Evolutionary conservation across 2,113 vertebrate species (phyloP), one percentile per base, ranked within the genome.

Genomic region (Cercocebus atys): DNA sequence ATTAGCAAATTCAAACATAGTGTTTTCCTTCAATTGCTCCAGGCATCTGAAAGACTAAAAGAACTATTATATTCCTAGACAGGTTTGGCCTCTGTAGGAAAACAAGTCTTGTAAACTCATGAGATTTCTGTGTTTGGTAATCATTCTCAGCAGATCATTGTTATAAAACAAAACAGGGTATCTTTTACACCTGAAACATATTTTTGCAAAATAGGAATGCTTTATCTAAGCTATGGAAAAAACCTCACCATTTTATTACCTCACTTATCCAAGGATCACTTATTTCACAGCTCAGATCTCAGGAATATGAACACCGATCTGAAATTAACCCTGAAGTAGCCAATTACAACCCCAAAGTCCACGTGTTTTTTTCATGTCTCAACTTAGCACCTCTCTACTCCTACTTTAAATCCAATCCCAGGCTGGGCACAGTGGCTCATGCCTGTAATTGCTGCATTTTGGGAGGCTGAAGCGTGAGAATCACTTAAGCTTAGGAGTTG

Each of bases 21-120:
- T 45, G 47, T 35, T 83, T 95, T 95, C 38, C 20, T 95, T 87
- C 93, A 30, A 70, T 96, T 93, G 92, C 79, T 94, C 90, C 64
- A 47, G 52, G 61, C 70, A 87, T 75, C 95, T 85, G 80, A 76
- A 96, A 95, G 25, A 68, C 73, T 95, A 22, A 90, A 94, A 92
- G 52, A 76, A n/a, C 68, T 66, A 78, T 94, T 96, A 82, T 80
- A 86, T 96, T 76, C 35, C 23, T 83, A 80, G 45, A 78, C 18
- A 94, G 83, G 55, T 38, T 84, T 94, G 7, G 40, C 52, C 75
- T 93, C 50, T 87, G 50, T 79, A 83, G 35, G 59, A 94, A 94
- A 86, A 72, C 16, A 18, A 57, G 59, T 96, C 84, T 76, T 90
- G 47, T 64, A 88, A 97, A 86, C 16, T 45, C 23, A 40, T 38